A percentile compares a stretch with the other conserved stretches of the same genome.
These are phyloP conservation scores for Cantharis nigra DNA, from an alignment of 2,888 invertebrate genomes.

Conservation along the genomic window DNA sequence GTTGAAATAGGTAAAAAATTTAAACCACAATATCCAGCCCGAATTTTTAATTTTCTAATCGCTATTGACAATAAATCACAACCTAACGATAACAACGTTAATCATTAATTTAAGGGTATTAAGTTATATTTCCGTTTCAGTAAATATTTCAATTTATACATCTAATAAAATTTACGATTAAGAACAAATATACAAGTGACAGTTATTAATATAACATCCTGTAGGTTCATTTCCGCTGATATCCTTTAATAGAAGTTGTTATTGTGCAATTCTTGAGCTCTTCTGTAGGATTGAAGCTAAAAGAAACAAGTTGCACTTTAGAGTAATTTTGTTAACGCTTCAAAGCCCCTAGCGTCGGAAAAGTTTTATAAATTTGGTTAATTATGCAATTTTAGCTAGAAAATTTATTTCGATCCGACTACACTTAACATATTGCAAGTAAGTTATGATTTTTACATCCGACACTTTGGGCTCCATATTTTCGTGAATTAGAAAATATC, in stretches of 20 bases:
- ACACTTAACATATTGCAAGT: too few relatives aligned
- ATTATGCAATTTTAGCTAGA: neutral
- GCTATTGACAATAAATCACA: conserved; percentile 39
- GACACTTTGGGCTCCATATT: neutral
- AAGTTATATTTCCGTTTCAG: neutral
- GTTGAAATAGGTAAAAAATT: neutral
- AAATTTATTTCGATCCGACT: neutral
- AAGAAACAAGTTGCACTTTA: conserved; percentile 20
- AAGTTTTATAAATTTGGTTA: neutral
- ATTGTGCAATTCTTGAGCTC: conserved; percentile 41
- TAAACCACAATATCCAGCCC: conserved; percentile 35
- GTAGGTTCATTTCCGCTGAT: conserved; percentile 11
- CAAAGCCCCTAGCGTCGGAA: neutral
- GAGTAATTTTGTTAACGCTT: neutral
- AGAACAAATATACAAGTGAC: conserved; percentile 27
- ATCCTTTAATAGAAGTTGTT: conserved; percentile 36
- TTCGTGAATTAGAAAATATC: neutral
- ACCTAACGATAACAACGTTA: conserved; percentile 35
- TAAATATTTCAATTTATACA: neutral
- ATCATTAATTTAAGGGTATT: neutral
- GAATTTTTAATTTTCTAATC: conserved; percentile 33
- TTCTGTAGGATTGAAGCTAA: conserved; percentile 48
- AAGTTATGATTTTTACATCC: neutral
- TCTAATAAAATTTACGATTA: neutral
- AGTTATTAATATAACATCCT: conserved; percentile 24